Evolutionary conservation across 2,797 vertebrate species (phyloP), one percentile per base, ranked within the genome.

Genomic region (Vespertilio murinus): DNA sequence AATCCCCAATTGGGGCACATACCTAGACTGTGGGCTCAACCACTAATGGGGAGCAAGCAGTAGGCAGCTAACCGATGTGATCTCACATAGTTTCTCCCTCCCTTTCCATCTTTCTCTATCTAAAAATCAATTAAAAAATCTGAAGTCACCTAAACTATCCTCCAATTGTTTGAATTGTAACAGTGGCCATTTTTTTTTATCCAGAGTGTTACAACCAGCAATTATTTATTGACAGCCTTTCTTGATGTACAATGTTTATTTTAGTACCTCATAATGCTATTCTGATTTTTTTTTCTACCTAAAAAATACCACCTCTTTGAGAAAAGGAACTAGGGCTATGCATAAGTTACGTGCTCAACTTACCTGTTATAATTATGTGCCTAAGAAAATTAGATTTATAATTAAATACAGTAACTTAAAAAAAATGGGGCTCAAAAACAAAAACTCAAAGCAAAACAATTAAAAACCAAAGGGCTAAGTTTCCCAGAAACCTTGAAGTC

Each of bases 361-460:
- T 94, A 38, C 77, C 42, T 90, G 52, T 33, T 70, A 52, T 47
- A 92, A 90, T 83, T 74, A 84, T 11, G 25, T 40, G 23, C 65
- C 42, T 86, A 90, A 65, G 38, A 89, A 82, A 73, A 92, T 67
- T 70, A 95, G 75, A 94, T 45, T 86, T 94, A 85, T 10, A 92
- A 78, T 69, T 54, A 94, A 92, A 83, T 59, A n/a, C 25, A 93
- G 17, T 77, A 70, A 94, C 9, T 81, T 81, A 42, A 54, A 88
- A 92, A 81, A 10, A 84, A 47, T 42, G 77, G 23, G n/a, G 30
- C 47, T 88, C 40, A 71, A 54, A 94, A 81, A 33, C 61, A 77
- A 89, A 80, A 86, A 75, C 42, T 28, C 40, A 91, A 84, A 94
- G 42, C 49, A 81, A 90, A 64, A 35, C 22, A 86, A 88, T 74